Percentiles rank a stretch among this genome's conserved stretches.
Conservation (phyloP, 2,113 vertebrate species). For the Hirundichthys speculiger region DNA sequence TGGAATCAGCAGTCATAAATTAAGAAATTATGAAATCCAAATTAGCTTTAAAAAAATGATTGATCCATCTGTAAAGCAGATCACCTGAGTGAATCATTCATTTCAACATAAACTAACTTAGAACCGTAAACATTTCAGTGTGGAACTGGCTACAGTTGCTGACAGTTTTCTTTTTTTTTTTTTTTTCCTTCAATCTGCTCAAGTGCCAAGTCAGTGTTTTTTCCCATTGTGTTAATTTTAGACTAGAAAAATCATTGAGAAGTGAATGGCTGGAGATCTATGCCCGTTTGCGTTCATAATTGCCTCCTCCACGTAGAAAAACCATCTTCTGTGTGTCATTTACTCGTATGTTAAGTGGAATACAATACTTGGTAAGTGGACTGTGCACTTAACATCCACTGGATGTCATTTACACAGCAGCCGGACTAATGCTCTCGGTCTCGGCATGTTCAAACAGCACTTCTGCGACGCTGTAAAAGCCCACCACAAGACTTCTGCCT, state of each 20-base stretch:
- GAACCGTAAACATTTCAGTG: no score
- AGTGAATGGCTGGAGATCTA: background rate
- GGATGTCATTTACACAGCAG: conserved; percentile 21
- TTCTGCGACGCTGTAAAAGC: conserved; percentile 38
- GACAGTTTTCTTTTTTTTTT: conserved; percentile 12
- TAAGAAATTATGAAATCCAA: no score
- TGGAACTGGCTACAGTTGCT: no score
- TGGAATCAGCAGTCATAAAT: no score
- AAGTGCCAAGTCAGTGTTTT: background rate
- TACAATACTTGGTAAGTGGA: conserved; percentile 21
- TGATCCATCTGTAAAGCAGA: no score
- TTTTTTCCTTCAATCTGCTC: no score
- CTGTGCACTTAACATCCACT: conserved; percentile 32
- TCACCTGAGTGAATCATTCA: background rate
- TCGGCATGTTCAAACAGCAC: conserved; percentile 24
- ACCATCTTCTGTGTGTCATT: conserved; percentile 10
- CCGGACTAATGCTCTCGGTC: conserved; percentile 16
- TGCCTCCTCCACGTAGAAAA: conserved; percentile 22
- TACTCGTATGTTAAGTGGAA: conserved; percentile 39
- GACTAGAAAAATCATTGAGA: conserved; percentile 7
- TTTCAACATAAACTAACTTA: no score
- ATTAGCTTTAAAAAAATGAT: no score
- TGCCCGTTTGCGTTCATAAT: conserved; percentile 7
- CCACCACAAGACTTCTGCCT: conserved; percentile 22
- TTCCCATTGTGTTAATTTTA: conserved; percentile 14